These are phyloP conservation scores for Matsumyia berberina DNA, from an alignment of 2,888 invertebrate species.

Conservation along the genomic window DNA sequence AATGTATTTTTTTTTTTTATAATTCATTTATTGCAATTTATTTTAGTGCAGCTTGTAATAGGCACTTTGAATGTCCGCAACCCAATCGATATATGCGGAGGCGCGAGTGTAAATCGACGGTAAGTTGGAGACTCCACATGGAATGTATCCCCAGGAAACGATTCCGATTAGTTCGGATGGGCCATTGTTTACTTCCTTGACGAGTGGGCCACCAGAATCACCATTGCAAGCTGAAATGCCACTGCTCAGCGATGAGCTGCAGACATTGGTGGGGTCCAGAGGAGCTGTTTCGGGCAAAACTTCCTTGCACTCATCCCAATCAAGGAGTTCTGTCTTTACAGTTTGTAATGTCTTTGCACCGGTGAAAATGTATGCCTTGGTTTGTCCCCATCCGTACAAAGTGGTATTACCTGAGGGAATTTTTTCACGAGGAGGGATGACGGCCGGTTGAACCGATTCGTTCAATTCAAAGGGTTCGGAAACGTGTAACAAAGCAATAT, in stretches of 20 bases:
- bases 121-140: constrained; percentile 83
- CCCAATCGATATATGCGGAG: constrained; percentile 84
- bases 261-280: constrained; percentile 83
- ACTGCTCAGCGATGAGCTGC: constrained; percentile 84
- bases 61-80: constrained; percentile 78
- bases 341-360: constrained; percentile 80
- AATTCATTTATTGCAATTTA: constrained; percentile 21
- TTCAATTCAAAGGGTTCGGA: constrained; percentile 80
- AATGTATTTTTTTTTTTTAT: not conserved
- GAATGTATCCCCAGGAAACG: constrained; percentile 85
- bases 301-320: constrained; percentile 78
- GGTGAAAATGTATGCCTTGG: constrained; percentile 77
- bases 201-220: constrained; percentile 83
- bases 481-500: constrained; percentile 85
- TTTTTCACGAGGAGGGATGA: constrained; percentile 81
- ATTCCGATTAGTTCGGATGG: constrained; percentile 83
- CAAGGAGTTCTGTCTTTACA: constrained; percentile 79
- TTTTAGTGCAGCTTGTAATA: constrained; percentile 79
- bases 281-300: constrained; percentile 79
- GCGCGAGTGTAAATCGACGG: constrained; percentile 85
- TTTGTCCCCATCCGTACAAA: constrained; percentile 85
- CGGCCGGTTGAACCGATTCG: constrained; percentile 81
- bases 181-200: constrained; percentile 77
- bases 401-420: constrained; percentile 80
- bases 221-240: constrained; percentile 84